phyloP scores from a whole-genome alignment of 2,797 vertebrate genomes.

The Peromyscus nudipes region DNA sequence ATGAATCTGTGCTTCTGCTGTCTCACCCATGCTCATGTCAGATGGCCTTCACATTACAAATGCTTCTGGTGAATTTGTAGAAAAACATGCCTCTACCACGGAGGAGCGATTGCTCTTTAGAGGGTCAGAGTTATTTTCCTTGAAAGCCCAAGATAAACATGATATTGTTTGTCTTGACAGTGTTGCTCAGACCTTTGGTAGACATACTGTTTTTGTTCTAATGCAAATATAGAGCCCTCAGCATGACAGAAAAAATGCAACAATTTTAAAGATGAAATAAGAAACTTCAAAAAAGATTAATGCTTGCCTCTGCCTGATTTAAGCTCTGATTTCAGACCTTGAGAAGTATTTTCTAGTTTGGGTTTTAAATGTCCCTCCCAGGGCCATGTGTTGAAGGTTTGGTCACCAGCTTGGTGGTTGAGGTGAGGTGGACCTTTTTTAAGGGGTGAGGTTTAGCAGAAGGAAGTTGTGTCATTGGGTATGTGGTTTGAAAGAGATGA shows the following conservation, averaged over 20 bases:
- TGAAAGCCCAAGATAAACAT: not conserved
- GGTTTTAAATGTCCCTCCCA: not conserved
- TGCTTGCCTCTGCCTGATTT: not conserved
- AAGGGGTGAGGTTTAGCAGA: not conserved
- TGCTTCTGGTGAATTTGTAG: not conserved
- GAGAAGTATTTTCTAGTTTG: not conserved
- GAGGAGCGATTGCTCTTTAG: not conserved
- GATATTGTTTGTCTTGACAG: conserved; percentile 4
- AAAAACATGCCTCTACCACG: not conserved
- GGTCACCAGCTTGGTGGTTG: not conserved
- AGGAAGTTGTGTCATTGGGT: not conserved
- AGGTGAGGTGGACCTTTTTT: not conserved
- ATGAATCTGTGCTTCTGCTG: not conserved
- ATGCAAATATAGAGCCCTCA: not conserved
- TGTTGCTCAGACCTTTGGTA: conserved; percentile 24
- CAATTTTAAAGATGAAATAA: conserved; percentile 45
- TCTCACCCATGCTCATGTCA: not conserved
- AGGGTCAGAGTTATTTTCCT: not conserved
- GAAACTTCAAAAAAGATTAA: not conserved
- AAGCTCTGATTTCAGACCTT: conserved; percentile 7
- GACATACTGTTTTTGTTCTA: conserved; percentile 55
- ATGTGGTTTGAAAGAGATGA: not conserved
- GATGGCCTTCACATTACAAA: not conserved
- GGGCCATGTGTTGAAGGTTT: not conserved
- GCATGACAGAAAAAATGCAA: not conserved